Evolutionary conservation across 2,888 invertebrate species (phyloP).

Genomic region (Hirudinaria manillensis): DNA sequence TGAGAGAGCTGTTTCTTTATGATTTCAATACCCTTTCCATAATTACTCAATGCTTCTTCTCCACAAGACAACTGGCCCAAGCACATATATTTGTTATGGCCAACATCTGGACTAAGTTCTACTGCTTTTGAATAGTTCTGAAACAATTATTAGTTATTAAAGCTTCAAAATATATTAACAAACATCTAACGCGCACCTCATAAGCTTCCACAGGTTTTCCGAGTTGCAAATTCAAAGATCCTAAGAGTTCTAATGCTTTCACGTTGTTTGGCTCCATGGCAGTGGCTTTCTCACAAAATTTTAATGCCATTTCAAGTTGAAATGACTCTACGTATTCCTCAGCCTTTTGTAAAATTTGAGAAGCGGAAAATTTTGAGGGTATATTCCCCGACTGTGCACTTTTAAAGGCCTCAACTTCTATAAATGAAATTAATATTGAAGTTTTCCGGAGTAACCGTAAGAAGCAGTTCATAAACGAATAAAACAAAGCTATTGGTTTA

Average conservation of each 20-base stretch:
- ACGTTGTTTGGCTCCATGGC: constrained; percentile 52
- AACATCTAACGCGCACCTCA: constrained; percentile 44
- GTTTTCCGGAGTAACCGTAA: not conserved
- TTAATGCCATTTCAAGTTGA: constrained; percentile 54
- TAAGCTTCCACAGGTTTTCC: constrained; percentile 53
- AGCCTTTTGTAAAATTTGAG: constrained; percentile 44
- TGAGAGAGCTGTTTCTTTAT: constrained; percentile 47
- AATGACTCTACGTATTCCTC: constrained; percentile 53
- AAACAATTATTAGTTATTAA: not conserved
- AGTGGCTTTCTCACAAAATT: constrained; percentile 53
- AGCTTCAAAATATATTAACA: not conserved
- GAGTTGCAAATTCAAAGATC: constrained; percentile 52
- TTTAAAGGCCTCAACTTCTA: not conserved
- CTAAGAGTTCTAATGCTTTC: constrained; percentile 52
- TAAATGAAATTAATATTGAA: not conserved
- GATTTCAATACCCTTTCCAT: constrained; percentile 54
- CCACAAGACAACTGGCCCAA: constrained; percentile 55
- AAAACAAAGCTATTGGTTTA: constrained; percentile 9
- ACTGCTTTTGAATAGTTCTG: constrained; percentile 44
- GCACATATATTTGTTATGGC: constrained; percentile 55
- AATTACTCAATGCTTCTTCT: constrained; percentile 51
- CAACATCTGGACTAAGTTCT: constrained; percentile 51
- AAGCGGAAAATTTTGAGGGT: not conserved
- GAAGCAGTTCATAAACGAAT: constrained; percentile 4
- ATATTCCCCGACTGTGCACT: not conserved